Percentiles rank a stretch among this genome's conserved stretches.
These are phyloP conservation scores for Ornithoptera priamus DNA, from an alignment of 2,888 invertebrate species.

Conservation along the genomic window DNA sequence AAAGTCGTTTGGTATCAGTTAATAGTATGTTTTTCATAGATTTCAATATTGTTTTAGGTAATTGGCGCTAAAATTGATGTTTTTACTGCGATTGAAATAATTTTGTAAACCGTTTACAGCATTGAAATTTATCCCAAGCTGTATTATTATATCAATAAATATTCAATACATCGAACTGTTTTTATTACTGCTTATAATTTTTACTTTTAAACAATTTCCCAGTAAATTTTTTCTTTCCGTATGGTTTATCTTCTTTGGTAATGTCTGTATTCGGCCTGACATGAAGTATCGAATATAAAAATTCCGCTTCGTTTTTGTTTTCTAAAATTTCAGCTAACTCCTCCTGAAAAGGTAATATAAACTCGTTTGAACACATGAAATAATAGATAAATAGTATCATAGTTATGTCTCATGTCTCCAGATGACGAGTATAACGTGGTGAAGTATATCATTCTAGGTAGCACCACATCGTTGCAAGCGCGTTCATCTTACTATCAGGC, in stretches of 20 bases:
- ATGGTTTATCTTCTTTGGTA: conserved; percentile 57
- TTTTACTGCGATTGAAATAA: conserved; percentile 7
- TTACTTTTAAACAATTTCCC: conserved; percentile 57
- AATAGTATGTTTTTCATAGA: background rate
- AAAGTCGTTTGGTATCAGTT: background rate
- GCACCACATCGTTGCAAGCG: too few species aligned
- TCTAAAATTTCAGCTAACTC: conserved; percentile 86
- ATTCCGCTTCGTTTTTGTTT: conserved; percentile 84
- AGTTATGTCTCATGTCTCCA: too few species aligned
- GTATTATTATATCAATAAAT: conserved; percentile 19
- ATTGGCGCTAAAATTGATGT: conserved; percentile 36
- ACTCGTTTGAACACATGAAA: background rate
- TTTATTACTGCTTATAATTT: conserved; percentile 37
- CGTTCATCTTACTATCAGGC: too few species aligned
- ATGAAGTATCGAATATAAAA: conserved; percentile 86
- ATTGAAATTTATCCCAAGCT: conserved; percentile 1
- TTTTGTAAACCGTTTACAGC: conserved; percentile 2
- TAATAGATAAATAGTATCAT: too few species aligned
- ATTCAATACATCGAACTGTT: background rate
- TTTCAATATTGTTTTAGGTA: conserved; percentile 39
- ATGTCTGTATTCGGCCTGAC: conserved; percentile 79
- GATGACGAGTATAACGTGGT: too few species aligned
- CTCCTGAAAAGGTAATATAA: conserved; percentile 67
- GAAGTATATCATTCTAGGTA: too few species aligned
- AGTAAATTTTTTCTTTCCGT: conserved; percentile 57